These are phyloP conservation scores for Falco novaeseelandiae DNA, from an alignment of 2,797 vertebrate genomes.

Conservation along the genomic window DNA sequence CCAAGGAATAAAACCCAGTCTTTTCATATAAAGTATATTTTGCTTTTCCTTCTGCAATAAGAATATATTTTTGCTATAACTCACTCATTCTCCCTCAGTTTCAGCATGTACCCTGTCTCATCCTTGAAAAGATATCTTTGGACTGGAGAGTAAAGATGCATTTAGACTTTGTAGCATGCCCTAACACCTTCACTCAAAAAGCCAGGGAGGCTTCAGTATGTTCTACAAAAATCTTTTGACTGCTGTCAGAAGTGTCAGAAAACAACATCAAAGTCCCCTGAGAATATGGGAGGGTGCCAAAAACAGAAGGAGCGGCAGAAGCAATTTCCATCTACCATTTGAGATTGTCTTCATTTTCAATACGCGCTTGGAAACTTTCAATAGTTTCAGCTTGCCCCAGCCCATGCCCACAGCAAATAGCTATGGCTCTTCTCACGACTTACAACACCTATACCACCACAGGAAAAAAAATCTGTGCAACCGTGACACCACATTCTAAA, in stretches of 20 bases:
- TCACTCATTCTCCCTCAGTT: background rate
- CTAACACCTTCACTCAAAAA: background rate
- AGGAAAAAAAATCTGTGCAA: background rate
- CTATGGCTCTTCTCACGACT: background rate
- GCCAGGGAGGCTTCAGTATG: background rate
- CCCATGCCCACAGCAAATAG: background rate
- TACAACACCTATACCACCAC: background rate
- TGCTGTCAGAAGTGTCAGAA: conserved; percentile 18
- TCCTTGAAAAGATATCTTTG: background rate
- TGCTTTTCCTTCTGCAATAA: background rate
- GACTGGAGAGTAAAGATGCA: background rate
- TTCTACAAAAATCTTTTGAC: conserved; percentile 13
- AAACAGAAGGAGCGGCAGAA: background rate
- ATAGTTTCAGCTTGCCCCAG: background rate
- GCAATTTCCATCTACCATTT: background rate
- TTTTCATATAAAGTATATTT: background rate
- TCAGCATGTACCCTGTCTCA: background rate
- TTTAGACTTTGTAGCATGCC: background rate
- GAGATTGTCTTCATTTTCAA: background rate
- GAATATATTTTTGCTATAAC: background rate
- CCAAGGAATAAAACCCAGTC: background rate
- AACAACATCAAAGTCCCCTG: background rate
- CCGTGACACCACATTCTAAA: background rate
- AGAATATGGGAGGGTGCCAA: background rate
- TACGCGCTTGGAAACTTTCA: background rate